A percentile compares a stretch with the other conserved stretches of the same genome.
Evolutionary conservation across 2,888 invertebrate species (phyloP).

Genomic region (Hypomecis atomaria): DNA sequence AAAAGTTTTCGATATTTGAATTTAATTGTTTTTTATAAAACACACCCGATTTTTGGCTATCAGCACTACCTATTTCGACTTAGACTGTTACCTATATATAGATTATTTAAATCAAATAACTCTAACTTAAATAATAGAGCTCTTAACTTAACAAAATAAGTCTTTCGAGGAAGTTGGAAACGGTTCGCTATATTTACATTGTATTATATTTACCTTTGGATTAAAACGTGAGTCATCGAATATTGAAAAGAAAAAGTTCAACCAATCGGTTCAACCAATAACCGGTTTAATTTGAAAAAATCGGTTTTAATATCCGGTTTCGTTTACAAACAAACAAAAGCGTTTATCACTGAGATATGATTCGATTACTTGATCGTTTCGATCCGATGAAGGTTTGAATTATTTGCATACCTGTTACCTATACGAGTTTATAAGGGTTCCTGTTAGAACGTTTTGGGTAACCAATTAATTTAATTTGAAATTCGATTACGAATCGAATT

Average conservation of each 20-base stretch:
- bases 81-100: too few species aligned
- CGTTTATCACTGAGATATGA: conserved; percentile 7
- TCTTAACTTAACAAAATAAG: too few species aligned
- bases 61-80: too few species aligned
- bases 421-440: neutral
- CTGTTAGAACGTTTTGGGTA: neutral
- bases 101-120: too few species aligned
- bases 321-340: conserved; percentile 2
- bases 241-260: conserved; percentile 1
- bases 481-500: too few species aligned
- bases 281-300: conserved; percentile 3
- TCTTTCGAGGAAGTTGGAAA: neutral
- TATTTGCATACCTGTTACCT: neutral
- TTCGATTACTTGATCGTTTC: conserved; percentile 14
- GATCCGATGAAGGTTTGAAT: neutral
- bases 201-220: neutral
- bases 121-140: too few species aligned
- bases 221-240: conserved; percentile 1
- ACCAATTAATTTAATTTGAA: too few species aligned
- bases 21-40: too few species aligned
- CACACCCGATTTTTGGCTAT: too few species aligned
- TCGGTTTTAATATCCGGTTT: conserved; percentile 15
- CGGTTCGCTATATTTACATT: neutral
- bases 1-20: too few species aligned
- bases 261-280: neutral